Evolutionary conservation across 2,113 vertebrate genomes (phyloP).

Genomic region (Cricetomys ansorgei): DNA sequence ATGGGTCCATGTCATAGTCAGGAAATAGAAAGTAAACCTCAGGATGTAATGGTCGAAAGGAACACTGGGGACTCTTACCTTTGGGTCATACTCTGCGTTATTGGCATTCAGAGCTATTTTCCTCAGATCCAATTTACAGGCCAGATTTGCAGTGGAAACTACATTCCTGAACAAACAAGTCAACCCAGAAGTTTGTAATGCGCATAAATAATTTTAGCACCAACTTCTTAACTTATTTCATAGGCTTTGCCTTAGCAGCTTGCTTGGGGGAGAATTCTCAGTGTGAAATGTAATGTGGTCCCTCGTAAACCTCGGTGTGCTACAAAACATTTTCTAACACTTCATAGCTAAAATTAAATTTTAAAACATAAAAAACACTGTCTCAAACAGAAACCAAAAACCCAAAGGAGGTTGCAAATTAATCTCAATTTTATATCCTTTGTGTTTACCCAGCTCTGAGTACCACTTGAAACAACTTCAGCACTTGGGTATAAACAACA

Average conservation of each 20-base stretch:
- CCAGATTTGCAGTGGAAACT: conserved; percentile 96
- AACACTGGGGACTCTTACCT: conserved; percentile 86
- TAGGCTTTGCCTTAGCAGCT: not conserved
- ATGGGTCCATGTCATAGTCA: not conserved
- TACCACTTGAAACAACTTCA: conserved; percentile 20
- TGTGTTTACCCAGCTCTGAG: conserved; percentile 6
- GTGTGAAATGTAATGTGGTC: not conserved
- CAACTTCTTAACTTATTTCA: not conserved
- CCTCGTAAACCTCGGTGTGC: not conserved
- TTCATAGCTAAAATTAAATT: conserved; percentile 37
- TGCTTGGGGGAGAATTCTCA: not conserved
- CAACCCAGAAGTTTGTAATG: conserved; percentile 12
- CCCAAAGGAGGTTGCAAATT: conserved; percentile 38
- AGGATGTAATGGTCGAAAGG: conserved; percentile 18
- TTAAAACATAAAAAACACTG: conserved; percentile 41
- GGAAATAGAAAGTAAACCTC: not conserved
- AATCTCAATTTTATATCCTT: conserved; percentile 41
- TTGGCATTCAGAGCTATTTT: conserved; percentile 95
- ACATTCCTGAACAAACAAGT: conserved; percentile 91
- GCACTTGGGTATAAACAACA: conserved; percentile 38
- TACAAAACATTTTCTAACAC: conserved; percentile 43
- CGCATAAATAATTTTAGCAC: not conserved
- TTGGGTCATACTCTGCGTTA: conserved; percentile 99
- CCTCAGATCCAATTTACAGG: conserved; percentile 96
- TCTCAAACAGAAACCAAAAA: conserved; percentile 28